A percentile compares a stretch with the other conserved stretches of the same genome.
Conservation (phyloP, 2,113 vertebrate species). For the Onychostruthus taczanowskii region DNA sequence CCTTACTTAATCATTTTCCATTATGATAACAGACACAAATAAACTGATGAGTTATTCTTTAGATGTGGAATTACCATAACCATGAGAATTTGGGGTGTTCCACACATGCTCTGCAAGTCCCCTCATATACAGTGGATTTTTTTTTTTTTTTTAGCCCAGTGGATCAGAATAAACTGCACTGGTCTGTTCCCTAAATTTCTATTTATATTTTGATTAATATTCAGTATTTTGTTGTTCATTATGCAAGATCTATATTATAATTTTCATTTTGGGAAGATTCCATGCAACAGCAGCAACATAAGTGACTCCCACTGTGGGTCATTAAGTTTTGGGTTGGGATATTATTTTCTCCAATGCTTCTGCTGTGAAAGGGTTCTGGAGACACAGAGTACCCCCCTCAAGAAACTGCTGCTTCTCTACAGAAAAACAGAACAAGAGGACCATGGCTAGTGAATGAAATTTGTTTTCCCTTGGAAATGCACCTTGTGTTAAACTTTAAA, state of each 20-base stretch:
- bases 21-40: neutral
- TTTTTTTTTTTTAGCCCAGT: neutral
- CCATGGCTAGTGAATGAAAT: neutral
- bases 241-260: neutral
- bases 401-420: neutral
- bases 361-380: neutral
- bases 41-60: neutral
- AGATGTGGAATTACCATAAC: neutral
- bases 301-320: neutral
- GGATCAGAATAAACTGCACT: neutral
- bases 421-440: neutral
- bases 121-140: neutral
- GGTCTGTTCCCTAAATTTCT: neutral
- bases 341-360: neutral
- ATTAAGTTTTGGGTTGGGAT: conserved; percentile 33
- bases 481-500: neutral
- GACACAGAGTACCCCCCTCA: neutral
- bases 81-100: neutral
- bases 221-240: conserved; percentile 15
- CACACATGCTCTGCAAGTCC: neutral
- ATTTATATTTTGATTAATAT: conserved; percentile 30
- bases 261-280: neutral
- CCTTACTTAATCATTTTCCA: neutral
- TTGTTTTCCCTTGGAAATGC: neutral
- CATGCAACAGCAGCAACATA: neutral